Conservation (phyloP, 2,797 vertebrate genomes). For the Acanthiza pusilla region DNA sequence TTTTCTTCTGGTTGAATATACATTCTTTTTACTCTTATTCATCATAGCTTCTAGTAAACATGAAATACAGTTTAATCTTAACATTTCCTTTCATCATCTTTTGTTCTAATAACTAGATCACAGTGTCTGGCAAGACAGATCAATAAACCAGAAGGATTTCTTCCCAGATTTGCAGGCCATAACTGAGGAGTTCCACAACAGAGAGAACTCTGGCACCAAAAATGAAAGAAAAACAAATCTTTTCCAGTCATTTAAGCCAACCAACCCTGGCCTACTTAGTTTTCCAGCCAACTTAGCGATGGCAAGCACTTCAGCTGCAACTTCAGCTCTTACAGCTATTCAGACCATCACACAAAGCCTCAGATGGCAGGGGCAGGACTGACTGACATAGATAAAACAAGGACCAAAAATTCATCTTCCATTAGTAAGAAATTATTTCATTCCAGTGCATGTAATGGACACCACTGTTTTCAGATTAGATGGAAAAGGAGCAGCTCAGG, state of each 20-base stretch:
- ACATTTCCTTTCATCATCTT: neutral
- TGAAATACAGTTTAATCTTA: neutral
- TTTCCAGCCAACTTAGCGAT: neutral
- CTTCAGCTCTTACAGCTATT: neutral
- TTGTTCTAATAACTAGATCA: neutral
- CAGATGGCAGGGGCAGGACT: neutral
- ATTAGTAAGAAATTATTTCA: neutral
- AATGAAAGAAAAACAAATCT: neutral
- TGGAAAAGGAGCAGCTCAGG: neutral
- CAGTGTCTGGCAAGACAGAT: neutral
- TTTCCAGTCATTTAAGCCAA: neutral
- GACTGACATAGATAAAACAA: neutral
- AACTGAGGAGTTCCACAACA: neutral
- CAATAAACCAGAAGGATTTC: slow-evolving; percentile 3
- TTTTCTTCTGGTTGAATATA: neutral
- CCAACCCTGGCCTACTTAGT: neutral
- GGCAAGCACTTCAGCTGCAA: neutral
- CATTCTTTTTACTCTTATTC: neutral
- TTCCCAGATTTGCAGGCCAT: neutral
- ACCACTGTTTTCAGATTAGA: neutral
- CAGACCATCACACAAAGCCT: neutral
- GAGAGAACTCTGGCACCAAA: neutral
- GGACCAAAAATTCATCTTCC: neutral
- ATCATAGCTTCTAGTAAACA: neutral
- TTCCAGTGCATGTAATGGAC: neutral